Evolutionary conservation across 2,888 invertebrate species (phyloP).

Genomic region (Branchipolynoe longqiensis): DNA sequence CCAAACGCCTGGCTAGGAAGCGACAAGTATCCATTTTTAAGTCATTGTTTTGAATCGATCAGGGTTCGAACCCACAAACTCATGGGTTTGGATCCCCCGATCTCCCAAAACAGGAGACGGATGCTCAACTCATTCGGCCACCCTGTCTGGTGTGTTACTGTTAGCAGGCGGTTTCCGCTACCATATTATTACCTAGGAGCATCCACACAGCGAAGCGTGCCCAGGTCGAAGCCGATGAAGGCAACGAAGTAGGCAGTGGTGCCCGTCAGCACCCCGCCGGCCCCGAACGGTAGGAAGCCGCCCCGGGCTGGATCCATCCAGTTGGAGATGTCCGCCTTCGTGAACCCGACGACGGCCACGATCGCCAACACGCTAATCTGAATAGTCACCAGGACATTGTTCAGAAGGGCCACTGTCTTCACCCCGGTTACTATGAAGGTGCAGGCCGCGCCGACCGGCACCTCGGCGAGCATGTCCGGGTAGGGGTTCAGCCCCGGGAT

Average conservation of each 20-base stretch:
- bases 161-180: no score
- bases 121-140: no score
- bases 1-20: no score
- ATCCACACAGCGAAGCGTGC: not conserved
- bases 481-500: not conserved
- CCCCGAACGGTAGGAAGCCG: not conserved
- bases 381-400: not conserved
- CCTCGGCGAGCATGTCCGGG: not conserved
- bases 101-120: no score
- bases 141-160: no score
- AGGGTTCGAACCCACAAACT: no score
- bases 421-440: not conserved
- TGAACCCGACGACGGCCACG: not conserved
- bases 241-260: constrained; percentile 18
- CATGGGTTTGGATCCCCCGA: no score
- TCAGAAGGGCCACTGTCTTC: not conserved
- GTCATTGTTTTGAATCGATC: no score
- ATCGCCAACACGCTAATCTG: not conserved
- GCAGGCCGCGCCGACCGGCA: not conserved
- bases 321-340: not conserved
- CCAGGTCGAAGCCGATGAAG: constrained; percentile 2
- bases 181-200: not conserved
- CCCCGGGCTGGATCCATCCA: not conserved
- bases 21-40: no score
- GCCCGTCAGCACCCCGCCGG: constrained; percentile 1